These are phyloP conservation scores for Exocentrus adspersus DNA, from an alignment of 2,888 invertebrate species.

Conservation along the genomic window DNA sequence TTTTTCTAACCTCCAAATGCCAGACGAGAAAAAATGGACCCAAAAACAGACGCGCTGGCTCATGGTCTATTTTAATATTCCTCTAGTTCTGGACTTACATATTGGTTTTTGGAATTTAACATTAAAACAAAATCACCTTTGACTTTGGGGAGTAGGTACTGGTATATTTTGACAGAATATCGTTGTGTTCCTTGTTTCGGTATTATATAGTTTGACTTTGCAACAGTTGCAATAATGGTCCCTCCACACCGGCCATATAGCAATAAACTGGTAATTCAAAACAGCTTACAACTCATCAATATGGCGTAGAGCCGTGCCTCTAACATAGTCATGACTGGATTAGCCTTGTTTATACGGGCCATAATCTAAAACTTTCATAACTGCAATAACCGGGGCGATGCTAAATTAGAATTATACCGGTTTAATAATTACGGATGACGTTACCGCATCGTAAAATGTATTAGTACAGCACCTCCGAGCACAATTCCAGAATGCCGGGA, in stretches of 20 bases:
- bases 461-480: constrained; percentile 53
- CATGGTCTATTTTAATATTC: too few relatives aligned
- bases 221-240: neutral
- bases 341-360: constrained; percentile 47
- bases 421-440: constrained; percentile 55
- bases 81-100: too few relatives aligned
- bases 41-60: too few relatives aligned
- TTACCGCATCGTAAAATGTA: constrained; percentile 54
- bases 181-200: too few relatives aligned
- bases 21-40: too few relatives aligned
- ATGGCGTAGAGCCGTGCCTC: neutral
- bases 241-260: neutral
- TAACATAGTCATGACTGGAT: constrained; percentile 32
- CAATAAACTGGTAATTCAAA: neutral
- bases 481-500: constrained; percentile 46
- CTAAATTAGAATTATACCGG: constrained; percentile 52
- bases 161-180: too few relatives aligned
- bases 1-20: too few relatives aligned
- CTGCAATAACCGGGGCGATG: constrained; percentile 49
- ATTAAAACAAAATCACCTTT: too few relatives aligned
- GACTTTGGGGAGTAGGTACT: too few relatives aligned
- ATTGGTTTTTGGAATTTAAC: too few relatives aligned
- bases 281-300: neutral
- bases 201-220: neutral
- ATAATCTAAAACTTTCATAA: constrained; percentile 49